Conservation (phyloP, 2,113 vertebrate species). For the Camelus bactrianus region DNA sequence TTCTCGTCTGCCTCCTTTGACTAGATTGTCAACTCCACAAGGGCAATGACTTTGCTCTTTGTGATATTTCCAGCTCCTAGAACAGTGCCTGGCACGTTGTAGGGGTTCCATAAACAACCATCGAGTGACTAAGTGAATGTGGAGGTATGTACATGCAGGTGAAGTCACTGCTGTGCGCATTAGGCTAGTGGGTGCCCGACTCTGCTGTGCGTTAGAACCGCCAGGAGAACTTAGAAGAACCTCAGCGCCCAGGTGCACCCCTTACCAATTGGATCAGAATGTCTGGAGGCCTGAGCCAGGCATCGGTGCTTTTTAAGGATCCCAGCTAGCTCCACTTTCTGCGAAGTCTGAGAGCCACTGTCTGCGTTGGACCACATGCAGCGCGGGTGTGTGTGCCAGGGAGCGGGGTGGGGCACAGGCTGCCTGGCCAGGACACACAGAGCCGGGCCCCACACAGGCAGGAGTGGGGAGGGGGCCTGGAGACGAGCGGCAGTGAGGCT, state of each 20-base stretch:
- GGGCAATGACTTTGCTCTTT: not conserved
- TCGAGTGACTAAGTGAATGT: not conserved
- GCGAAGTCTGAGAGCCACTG: not conserved
- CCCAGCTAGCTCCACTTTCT: not conserved
- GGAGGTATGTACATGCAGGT: not conserved
- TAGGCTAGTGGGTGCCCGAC: too few species aligned
- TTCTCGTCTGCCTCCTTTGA: not conserved
- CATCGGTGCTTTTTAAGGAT: not conserved
- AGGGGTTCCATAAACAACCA: not conserved
- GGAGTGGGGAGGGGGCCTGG: not conserved
- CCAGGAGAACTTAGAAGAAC: not conserved
- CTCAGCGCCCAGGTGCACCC: not conserved
- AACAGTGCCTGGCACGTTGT: not conserved
- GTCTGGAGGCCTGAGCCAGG: not conserved
- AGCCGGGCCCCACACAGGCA: rapidly evolving
- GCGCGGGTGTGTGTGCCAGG: not conserved
- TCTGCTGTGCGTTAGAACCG: too few species aligned
- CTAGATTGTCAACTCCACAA: not conserved
- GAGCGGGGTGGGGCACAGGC: rapidly evolving
- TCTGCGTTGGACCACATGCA: rapidly evolving
- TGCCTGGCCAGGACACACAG: rapidly evolving
- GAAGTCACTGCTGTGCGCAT: not conserved
- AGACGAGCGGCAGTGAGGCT: not conserved
- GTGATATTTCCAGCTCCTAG: not conserved
- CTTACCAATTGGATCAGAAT: not conserved